phyloP scores from a whole-genome alignment of 2,797 vertebrate genomes.

The Pogoniulus pusillus region DNA sequence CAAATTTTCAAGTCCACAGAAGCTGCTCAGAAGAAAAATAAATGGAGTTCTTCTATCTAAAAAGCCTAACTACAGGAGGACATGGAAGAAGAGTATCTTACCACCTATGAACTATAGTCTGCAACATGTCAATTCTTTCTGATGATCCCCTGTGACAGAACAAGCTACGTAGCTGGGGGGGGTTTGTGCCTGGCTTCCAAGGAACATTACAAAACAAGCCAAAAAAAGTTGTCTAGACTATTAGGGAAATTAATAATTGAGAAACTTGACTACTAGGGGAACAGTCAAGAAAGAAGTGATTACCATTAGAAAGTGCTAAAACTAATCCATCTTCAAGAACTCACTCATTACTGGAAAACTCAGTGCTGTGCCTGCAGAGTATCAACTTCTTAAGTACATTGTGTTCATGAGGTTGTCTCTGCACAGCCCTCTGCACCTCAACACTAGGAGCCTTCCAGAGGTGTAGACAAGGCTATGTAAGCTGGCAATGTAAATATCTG shows the following conservation, averaged over 20 bases:
- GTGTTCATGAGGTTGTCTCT: accelerated
- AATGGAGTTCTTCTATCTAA: background rate
- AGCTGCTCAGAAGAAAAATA: background rate
- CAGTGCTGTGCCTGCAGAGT: background rate
- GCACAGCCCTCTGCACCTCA: background rate
- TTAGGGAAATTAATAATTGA: too few species aligned
- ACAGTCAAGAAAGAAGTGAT: background rate
- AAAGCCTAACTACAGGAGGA: background rate
- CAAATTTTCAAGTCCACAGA: background rate
- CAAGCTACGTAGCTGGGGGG: background rate
- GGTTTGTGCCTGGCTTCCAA: background rate
- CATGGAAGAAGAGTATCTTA: background rate
- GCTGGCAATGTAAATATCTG: background rate
- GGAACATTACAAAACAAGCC: background rate
- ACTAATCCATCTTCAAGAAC: background rate
- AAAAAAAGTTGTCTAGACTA: too few species aligned
- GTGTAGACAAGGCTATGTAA: background rate
- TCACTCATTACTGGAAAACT: background rate
- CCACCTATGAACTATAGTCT: background rate
- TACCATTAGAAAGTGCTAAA: background rate
- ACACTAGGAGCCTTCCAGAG: background rate
- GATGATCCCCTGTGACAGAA: background rate
- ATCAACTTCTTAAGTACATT: background rate
- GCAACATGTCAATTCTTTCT: background rate
- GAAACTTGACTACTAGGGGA: background rate